Evolutionary conservation across 2,888 invertebrate genomes (phyloP).

Genomic region (Sericinus montela): DNA sequence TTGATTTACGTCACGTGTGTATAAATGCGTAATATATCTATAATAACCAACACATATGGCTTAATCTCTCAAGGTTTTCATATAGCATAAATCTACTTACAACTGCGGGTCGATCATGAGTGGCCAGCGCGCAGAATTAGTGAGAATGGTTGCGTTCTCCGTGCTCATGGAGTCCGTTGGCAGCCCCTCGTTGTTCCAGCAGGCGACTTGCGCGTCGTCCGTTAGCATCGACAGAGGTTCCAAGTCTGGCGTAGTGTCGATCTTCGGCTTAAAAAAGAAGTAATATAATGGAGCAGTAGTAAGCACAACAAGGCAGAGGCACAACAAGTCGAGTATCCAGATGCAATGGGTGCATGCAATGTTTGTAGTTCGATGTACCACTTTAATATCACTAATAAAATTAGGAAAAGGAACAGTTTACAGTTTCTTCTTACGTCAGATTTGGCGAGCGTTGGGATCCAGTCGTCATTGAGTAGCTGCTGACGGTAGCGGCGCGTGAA

Average conservation of each 20-base stretch:
- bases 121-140: slow-evolving; percentile 94
- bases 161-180: slow-evolving; percentile 96
- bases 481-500: slow-evolving; percentile 91
- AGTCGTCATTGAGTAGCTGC: slow-evolving; percentile 87
- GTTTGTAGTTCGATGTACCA: too few relatives aligned
- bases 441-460: slow-evolving; percentile 88
- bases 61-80: too few relatives aligned
- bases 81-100: slow-evolving; percentile 44
- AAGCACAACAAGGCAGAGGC: not conserved
- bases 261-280: slow-evolving; percentile 83
- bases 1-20: too few relatives aligned
- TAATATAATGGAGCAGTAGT: too few relatives aligned
- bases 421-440: slow-evolving; percentile 68
- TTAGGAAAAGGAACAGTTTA: too few relatives aligned
- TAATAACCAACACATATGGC: too few relatives aligned
- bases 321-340: too few relatives aligned
- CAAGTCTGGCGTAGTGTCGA: slow-evolving; percentile 87
- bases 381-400: too few relatives aligned
- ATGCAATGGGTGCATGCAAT: too few relatives aligned
- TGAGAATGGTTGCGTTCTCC: slow-evolving; percentile 95
- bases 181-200: slow-evolving; percentile 96
- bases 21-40: too few relatives aligned
- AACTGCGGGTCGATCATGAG: slow-evolving; percentile 96
- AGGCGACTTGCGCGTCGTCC: slow-evolving; percentile 94
- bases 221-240: slow-evolving; percentile 93